These are phyloP conservation scores for Tyrannus savana DNA, from an alignment of 2,113 vertebrate species.

Conservation along the genomic window DNA sequence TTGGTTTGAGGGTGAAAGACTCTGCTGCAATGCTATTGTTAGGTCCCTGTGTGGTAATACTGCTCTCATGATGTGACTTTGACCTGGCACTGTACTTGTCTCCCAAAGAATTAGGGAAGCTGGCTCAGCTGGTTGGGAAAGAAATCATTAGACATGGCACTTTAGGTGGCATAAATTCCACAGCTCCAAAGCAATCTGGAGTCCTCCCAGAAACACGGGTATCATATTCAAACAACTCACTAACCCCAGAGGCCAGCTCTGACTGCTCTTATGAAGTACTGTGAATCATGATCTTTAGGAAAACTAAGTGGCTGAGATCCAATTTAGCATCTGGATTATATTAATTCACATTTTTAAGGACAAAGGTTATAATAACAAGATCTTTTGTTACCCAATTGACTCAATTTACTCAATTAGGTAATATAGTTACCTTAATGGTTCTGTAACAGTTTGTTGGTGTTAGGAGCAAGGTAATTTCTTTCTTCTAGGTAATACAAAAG, in stretches of 20 bases:
- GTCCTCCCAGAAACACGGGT: slow-evolving; percentile 15
- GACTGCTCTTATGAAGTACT: not conserved
- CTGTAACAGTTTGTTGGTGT: not conserved
- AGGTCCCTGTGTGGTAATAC: not conserved
- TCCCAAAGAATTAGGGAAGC: slow-evolving; percentile 2
- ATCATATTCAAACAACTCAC: not conserved
- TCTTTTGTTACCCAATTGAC: not conserved
- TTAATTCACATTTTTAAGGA: slow-evolving; percentile 60
- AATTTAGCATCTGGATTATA: slow-evolving; percentile 24
- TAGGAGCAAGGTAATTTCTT: not conserved
- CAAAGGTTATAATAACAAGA: slow-evolving; percentile 51
- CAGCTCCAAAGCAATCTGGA: slow-evolving; percentile 9
- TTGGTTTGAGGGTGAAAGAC: not conserved
- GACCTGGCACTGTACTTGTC: not conserved
- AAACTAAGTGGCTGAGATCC: slow-evolving; percentile 19
- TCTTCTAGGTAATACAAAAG: not conserved
- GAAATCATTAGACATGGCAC: not conserved
- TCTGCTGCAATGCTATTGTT: not conserved
- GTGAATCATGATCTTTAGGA: slow-evolving; percentile 55
- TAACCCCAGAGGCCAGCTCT: slow-evolving; percentile 18
- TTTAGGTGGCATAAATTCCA: slow-evolving; percentile 11
- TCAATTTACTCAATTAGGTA: slow-evolving; percentile 31
- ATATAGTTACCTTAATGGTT: slow-evolving; percentile 16
- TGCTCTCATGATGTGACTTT: not conserved
- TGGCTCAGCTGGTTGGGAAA: slow-evolving; percentile 41